Base-by-base conservation (phyloP, 1,140 invertebrate genomes). In the Nephila pilipes region DNA sequence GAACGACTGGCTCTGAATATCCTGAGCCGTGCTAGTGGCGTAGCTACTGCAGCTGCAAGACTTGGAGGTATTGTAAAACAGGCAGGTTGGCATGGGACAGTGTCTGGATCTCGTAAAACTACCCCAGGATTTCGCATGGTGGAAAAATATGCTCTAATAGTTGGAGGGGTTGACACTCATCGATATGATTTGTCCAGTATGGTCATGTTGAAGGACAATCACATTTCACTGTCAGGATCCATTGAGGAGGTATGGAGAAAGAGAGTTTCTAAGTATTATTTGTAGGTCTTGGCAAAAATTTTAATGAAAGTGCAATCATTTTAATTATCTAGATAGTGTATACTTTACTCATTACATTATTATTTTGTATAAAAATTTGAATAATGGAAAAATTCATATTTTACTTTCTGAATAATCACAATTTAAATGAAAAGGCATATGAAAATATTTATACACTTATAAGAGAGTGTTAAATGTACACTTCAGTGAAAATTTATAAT, bases 151-250 rank as follows among this genome's bases (percentile, higher is more conserved):
- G 95, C 96, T 14, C 93, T 96, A 4, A 87, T 96, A 10, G 95
- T 96, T 10, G 96, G 95, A 2, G 96, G 96, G 0, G 95, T 95
- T 4, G 95, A 95, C 14, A 95, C 95, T 14, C 96, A 96, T 95
- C 94, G 96, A 12, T 95, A 94, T 93, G 96, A 96, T 92, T 92
- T 96, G 81, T 96, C 96, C 0, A 95, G 95, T 16, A 96, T 96
- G 96, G 95, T 96, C 8, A 96, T 96, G 96, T 93, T 96, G 54
- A 96, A 96, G 94, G 96, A 96, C 93, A 96, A 96, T 94, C 96
- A 96, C 94, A 95, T 96, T 58, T 95, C 95, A 94, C 95, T 95
- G 29, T 95, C 95, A 46, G 96, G 96, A 20, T 95, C 95, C 85
- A 95, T 96, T 14, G 94, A 94, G 46, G 94, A 96, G 94, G 96